Evolutionary conservation across 2,888 invertebrate genomes (phyloP).

Genomic region (Heterodera filipjevi): DNA sequence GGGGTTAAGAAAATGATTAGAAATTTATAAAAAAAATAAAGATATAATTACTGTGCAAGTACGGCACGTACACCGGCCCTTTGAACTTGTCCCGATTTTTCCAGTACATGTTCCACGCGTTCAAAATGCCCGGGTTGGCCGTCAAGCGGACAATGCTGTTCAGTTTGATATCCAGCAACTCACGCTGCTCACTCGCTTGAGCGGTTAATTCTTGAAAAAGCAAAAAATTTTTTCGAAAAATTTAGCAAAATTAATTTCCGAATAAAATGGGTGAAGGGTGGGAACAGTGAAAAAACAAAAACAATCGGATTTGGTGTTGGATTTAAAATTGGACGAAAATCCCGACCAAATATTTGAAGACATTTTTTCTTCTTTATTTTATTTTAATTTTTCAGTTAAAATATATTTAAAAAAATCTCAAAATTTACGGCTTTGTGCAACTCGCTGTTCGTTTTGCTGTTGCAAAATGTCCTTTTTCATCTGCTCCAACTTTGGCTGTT

Average conservation of each 20-base stretch:
- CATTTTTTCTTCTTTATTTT: no score
- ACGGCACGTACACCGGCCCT: constrained; percentile 49
- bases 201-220: constrained; percentile 12
- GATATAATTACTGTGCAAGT: constrained; percentile 40
- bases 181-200: not conserved
- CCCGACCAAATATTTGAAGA: no score
- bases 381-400: no score
- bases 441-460: not conserved
- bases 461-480: not conserved
- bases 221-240: not conserved
- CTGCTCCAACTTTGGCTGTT: not conserved
- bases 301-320: no score
- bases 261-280: no score
- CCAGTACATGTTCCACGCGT: constrained; percentile 47
- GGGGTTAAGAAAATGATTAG: not conserved
- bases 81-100: constrained; percentile 44
- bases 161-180: constrained; percentile 16
- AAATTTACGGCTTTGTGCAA: not conserved
- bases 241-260: not conserved
- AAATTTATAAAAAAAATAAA: constrained; percentile 12
- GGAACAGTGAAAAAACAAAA: no score
- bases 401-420: no score
- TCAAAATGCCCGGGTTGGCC: constrained; percentile 16
- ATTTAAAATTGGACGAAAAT: no score
- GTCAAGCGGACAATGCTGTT: not conserved